Evolutionary conservation across 1,140 invertebrate genomes (phyloP), one percentile per base, ranked within the genome.

Genomic region (Caenorhabditis briggsae): DNA sequence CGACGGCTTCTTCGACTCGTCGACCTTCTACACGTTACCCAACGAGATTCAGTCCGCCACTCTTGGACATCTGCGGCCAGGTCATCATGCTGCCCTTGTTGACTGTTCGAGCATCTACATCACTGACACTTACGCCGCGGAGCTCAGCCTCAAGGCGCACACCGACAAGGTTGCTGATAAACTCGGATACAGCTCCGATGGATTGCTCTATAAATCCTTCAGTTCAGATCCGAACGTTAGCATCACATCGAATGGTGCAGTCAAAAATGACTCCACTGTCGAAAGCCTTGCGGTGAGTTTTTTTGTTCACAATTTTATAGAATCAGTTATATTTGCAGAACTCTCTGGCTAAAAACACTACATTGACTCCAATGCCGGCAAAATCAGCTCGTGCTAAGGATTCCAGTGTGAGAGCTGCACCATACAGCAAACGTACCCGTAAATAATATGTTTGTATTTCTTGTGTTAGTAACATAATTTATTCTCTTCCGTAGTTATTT

Each of bases 31-130:
- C 70, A 50, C 70, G 5, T 12, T 78, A 7, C 20, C 70, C 8
- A 33, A 50, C 0, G 70, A 50, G 20, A 50, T 50, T 12, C 70
- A 78, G 23, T 78, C 70, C 7, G 70, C 70, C 11, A 23, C n/a
- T 12, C 16, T 78, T 23, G 70, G 70, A 23, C 46, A 78, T 23
- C n/a, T 78, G 7, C 70, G 70, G 20, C 70, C 70, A 78, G 70
- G 70, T 23, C 23, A 50, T 53, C 70, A 78, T 20, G 70, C 46
- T 12, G 5, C 70, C 3, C 43, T 50, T 23, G 0, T 78, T 11
- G 70, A 78, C 5, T 50, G 46, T n/a, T 50, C 8, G 5, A 78
- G 70, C 20, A 50, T 78, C 11, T 78, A 23, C n/a, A 78, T 78
- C 5, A 3, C 18, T 9, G 70, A 78, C 23, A 12, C 70, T 23